These are phyloP conservation scores for Halictus ligatus DNA, from an alignment of 2,888 invertebrate species.

Conservation along the genomic window DNA sequence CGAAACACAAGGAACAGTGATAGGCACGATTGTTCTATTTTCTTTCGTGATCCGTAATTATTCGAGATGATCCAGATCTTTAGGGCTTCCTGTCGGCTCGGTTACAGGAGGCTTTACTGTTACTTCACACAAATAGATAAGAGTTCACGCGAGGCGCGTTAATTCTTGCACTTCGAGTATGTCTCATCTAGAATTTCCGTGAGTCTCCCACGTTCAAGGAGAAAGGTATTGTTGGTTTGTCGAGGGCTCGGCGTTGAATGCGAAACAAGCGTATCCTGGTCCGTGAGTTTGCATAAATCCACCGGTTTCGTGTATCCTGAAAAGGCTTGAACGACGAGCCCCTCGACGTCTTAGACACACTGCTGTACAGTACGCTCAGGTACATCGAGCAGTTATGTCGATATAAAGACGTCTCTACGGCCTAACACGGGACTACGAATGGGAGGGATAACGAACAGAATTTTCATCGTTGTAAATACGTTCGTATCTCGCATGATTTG, in stretches of 20 bases:
- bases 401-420: constrained; percentile 38
- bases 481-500: constrained; percentile 42
- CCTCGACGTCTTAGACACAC: neutral
- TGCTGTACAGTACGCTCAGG: neutral
- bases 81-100: constrained; percentile 1
- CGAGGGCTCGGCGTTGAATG: constrained; percentile 23
- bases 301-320: constrained; percentile 36
- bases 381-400: constrained; percentile 22
- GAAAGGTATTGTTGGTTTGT: constrained; percentile 46
- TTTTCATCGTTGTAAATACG: constrained; percentile 35
- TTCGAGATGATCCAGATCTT: neutral
- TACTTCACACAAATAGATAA: constrained; percentile 11
- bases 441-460: constrained; percentile 42
- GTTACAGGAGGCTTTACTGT: neutral
- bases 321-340: constrained; percentile 16
- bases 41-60: neutral
- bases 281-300: constrained; percentile 55
- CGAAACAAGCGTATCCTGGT: constrained; percentile 46
- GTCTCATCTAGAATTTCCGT: constrained; percentile 56
- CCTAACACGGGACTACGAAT: constrained; percentile 31
- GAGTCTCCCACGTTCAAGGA: constrained; percentile 62
- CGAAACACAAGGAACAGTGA: neutral
- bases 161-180: constrained; percentile 41
- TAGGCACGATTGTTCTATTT: neutral
- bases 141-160: constrained; percentile 46